phyloP scores from a whole-genome alignment of 2,797 vertebrate genomes.

The Sebastes umbrosus region DNA sequence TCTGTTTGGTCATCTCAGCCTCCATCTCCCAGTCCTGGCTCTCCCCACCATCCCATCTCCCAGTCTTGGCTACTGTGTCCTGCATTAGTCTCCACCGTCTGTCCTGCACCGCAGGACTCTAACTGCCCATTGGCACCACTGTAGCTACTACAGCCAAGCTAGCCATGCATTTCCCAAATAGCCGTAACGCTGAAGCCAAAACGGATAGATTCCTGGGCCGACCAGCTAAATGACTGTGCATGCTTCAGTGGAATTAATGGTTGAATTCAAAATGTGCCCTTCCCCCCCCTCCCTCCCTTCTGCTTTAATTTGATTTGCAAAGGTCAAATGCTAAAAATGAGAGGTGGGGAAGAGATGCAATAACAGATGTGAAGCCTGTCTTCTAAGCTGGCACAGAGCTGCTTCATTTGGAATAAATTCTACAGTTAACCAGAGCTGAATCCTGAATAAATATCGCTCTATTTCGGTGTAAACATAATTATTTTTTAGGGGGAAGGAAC shows the following conservation, averaged over 20 bases:
- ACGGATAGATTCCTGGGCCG: slow-evolving; percentile 34
- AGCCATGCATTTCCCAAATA: slow-evolving; percentile 14
- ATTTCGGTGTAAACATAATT: background rate
- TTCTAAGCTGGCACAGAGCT: background rate
- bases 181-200: slow-evolving; percentile 28
- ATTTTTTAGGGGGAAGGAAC: background rate
- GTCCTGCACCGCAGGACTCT: slow-evolving; percentile 33
- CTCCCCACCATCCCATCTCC: slow-evolving; percentile 1
- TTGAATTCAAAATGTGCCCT: slow-evolving; percentile 10
- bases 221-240: slow-evolving; percentile 37
- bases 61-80: slow-evolving; percentile 6
- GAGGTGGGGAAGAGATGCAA: background rate
- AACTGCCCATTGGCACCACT: slow-evolving; percentile 43
- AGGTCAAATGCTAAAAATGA: slow-evolving; percentile 27
- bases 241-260: slow-evolving; percentile 24
- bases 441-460: background rate
- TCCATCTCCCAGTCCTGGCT: background rate
- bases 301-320: slow-evolving; percentile 24
- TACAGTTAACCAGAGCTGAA: background rate
- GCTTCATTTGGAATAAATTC: background rate
- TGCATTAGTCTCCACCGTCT: slow-evolving; percentile 54
- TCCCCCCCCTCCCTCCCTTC: background rate
- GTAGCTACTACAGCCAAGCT: slow-evolving; percentile 35
- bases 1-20: slow-evolving; percentile 1
- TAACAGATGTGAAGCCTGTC: background rate